Evolutionary conservation across 2,797 vertebrate genomes (phyloP), one percentile per base, ranked within the genome.

Genomic region (Poeciliopsis turneri): DNA sequence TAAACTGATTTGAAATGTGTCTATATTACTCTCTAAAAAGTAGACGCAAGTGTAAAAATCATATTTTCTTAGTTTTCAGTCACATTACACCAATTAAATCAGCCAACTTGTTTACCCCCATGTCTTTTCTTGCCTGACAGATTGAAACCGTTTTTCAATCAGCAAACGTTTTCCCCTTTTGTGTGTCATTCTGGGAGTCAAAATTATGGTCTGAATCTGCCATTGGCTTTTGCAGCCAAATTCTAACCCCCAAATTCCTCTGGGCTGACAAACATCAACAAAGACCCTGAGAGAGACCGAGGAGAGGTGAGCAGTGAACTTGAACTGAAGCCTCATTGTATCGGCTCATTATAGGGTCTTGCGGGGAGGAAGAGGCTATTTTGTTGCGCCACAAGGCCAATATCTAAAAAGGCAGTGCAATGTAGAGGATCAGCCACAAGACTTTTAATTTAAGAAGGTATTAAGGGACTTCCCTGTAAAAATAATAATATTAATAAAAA

Each of bases 271-370:
- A 94, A 94, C 78, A 87, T 93, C 92, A 93, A 95, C 95, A 95
- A 95, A 94, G 93, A 92, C 90, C 90, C 92, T 30, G 53, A 89
- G 90, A 93, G 87, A 94, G 90, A 92, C 92, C 91, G 94, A 92
- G 93, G 93, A 93, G 90, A 94, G 92, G 92, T 93, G 94, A 92
- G 92, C 94, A 94, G 90, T 92, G 91, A 95, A 94, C 90, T 94
- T 92, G 91, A 95, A 94, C 90, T 94, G 92, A 88, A 94, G 92
- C 92, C 90, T 92, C 89, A 91, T 94, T 95, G 93, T 93, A 91
- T 85, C 88, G 91, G 89, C 92, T 94, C 90, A 94, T 95, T 94
- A 94, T 92, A 91, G 91, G 90, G 84, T 94, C 94, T 91, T 83
- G 89, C 88, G 82, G 93, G 89, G 92, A 94, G 93, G 93, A 94